Conservation (phyloP, 2,113 vertebrate genomes). For the Bagarius yarrelli region DNA sequence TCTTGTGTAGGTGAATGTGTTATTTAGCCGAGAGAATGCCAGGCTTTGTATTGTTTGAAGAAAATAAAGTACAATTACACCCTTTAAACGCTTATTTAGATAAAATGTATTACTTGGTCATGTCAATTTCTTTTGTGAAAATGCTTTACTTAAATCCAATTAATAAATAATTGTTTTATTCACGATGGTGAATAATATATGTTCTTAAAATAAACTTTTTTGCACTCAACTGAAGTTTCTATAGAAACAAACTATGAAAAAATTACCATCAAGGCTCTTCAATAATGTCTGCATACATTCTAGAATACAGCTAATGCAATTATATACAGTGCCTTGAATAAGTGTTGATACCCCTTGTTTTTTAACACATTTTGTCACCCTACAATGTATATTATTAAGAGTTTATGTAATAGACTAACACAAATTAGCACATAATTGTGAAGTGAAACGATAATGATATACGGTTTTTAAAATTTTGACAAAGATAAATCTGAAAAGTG, state of each 20-base stretch:
- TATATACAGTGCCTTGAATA: too few species aligned
- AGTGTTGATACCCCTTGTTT: too few species aligned
- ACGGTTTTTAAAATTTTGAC: too few species aligned
- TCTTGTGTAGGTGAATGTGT: slow-evolving; percentile 39
- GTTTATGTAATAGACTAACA: too few species aligned
- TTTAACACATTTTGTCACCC: too few species aligned
- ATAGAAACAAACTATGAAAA: neutral
- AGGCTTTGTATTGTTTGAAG: neutral
- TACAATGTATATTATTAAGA: too few species aligned
- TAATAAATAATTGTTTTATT: slow-evolving; percentile 26
- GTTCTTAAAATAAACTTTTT: neutral
- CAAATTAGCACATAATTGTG: too few species aligned
- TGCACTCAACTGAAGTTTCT: neutral
- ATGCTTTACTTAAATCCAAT: slow-evolving; percentile 39
- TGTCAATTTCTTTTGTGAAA: slow-evolving; percentile 20
- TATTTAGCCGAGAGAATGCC: slow-evolving; percentile 32
- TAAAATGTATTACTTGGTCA: slow-evolving; percentile 34
- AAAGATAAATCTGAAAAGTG: too few species aligned
- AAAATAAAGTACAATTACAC: slow-evolving; percentile 1
- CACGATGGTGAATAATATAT: neutral
- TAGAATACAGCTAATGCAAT: neutral
- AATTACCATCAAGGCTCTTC: neutral
- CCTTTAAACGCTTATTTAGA: slow-evolving; percentile 9
- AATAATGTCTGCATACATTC: neutral
- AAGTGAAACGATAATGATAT: too few species aligned